Conservation (phyloP, 2,888 invertebrate genomes). For the Lasius fuliginosus region DNA sequence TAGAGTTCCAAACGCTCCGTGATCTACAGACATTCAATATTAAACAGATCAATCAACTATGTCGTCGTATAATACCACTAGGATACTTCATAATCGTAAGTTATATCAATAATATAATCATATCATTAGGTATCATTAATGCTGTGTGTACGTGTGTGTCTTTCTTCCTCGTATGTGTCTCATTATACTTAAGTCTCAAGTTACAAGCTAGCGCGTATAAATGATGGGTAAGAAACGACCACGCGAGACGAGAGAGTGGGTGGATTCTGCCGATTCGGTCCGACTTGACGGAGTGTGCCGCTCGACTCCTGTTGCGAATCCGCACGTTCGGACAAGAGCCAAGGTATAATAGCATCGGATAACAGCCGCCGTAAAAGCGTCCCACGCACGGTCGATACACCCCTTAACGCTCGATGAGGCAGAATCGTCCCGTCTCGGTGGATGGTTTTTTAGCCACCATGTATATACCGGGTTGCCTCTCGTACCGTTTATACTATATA, state of each 20-base stretch:
- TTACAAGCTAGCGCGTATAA: constrained; percentile 86
- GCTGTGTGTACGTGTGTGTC: constrained; percentile 75
- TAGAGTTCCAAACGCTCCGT: constrained; percentile 86
- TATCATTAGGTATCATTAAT: constrained; percentile 84
- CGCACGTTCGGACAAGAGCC: constrained; percentile 21
- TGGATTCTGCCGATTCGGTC: constrained; percentile 46
- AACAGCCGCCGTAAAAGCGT: constrained; percentile 53
- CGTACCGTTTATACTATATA: constrained; percentile 80
- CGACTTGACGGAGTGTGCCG: constrained; percentile 60
- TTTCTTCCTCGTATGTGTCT: constrained; percentile 77
- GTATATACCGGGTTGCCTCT: constrained; percentile 80
- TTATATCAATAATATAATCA: constrained; percentile 86
- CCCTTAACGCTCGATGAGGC: constrained; percentile 74
- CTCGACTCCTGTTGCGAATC: constrained; percentile 55
- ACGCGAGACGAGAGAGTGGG: constrained; percentile 76
- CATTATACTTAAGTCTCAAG: constrained; percentile 80
- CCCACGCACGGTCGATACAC: constrained; percentile 75
- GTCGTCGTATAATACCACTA: constrained; percentile 85
- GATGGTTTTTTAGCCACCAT: constrained; percentile 85
- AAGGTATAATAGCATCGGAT: constrained; percentile 25
- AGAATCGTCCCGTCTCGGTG: constrained; percentile 82
- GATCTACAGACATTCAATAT: constrained; percentile 86
- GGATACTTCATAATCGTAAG: constrained; percentile 85
- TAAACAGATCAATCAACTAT: constrained; percentile 86
- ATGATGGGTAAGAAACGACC: constrained; percentile 86